Percentiles rank a stretch among this genome's conserved stretches.
These are phyloP conservation scores for Orgyia antiqua DNA, from an alignment of 2,888 invertebrate genomes.

Conservation along the genomic window DNA sequence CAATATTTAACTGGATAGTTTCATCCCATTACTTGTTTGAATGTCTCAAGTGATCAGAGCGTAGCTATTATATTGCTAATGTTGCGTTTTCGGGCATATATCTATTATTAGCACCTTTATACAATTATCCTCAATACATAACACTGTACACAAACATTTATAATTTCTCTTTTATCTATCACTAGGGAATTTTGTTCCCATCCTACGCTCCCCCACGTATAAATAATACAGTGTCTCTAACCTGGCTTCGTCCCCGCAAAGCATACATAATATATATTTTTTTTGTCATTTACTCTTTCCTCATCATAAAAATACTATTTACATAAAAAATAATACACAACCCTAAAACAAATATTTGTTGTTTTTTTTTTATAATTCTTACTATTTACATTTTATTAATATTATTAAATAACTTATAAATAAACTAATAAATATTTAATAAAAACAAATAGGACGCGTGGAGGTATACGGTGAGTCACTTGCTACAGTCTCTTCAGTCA, in stretches of 20 bases:
- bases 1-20: not conserved
- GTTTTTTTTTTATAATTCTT: slow-evolving; percentile 54
- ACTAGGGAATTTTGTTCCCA: slow-evolving; percentile 20
- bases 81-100: slow-evolving; percentile 23
- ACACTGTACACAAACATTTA: slow-evolving; percentile 19
- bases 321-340: slow-evolving; percentile 60
- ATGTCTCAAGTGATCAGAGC: slow-evolving; percentile 1
- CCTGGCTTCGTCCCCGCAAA: slow-evolving; percentile 25
- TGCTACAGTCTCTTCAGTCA: slow-evolving; percentile 21
- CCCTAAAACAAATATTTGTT: slow-evolving; percentile 60
- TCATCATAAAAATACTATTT: slow-evolving; percentile 66
- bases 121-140: slow-evolving; percentile 19
- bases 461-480: slow-evolving; percentile 14
- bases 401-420: slow-evolving; percentile 73
- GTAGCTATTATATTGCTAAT: slow-evolving; percentile 25
- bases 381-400: slow-evolving; percentile 69
- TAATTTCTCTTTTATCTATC: slow-evolving; percentile 25
- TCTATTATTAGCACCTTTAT: slow-evolving; percentile 25
- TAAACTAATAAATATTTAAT: slow-evolving; percentile 65
- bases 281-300: slow-evolving; percentile 66
- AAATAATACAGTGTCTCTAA: slow-evolving; percentile 13
- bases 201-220: slow-evolving; percentile 24
- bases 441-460: slow-evolving; percentile 58
- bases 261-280: slow-evolving; percentile 44
- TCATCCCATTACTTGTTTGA: not conserved